Percentiles rank a stretch among this genome's conserved stretches.
Conservation (phyloP, 1,140 invertebrate species). For the Oryctes rhinoceros region DNA sequence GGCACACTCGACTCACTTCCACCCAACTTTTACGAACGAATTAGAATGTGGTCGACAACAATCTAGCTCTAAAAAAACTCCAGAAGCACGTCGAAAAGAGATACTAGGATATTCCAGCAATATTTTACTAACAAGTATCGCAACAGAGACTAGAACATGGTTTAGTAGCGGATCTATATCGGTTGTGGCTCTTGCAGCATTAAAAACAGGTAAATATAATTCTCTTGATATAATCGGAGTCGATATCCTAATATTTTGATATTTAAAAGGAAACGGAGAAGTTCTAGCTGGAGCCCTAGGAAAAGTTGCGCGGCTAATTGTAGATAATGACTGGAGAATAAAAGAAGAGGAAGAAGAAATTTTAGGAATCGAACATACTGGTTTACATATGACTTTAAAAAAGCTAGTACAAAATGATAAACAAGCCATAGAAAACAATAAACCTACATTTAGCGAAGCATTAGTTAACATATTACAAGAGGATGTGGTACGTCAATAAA, state of each 20-base stretch:
- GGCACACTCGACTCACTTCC: conserved; percentile 77
- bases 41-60: conserved; percentile 77
- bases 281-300: conserved; percentile 57
- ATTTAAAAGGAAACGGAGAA: conserved; percentile 52
- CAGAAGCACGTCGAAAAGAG: conserved; percentile 75
- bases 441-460: conserved; percentile 62
- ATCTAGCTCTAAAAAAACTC: conserved; percentile 83
- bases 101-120: conserved; percentile 73
- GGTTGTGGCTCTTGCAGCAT: conserved; percentile 74
- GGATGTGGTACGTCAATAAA: conserved; percentile 66
- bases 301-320: conserved; percentile 62
- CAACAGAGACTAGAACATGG: conserved; percentile 71
- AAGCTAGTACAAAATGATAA: conserved; percentile 78
- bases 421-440: conserved; percentile 55
- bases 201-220: conserved; percentile 66
- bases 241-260: background rate
- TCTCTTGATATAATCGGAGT: background rate
- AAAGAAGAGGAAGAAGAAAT: conserved; percentile 61
- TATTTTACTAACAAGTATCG: conserved; percentile 70
- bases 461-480: conserved; percentile 62
- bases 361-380: conserved; percentile 79
- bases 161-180: conserved; percentile 73
- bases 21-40: conserved; percentile 74
- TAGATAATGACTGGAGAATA: conserved; percentile 60
- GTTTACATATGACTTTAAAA: conserved; percentile 82